Percentiles rank a stretch among this genome's conserved stretches.
Conservation (phyloP, 2,888 invertebrate species). For the Drosophila greeni region DNA sequence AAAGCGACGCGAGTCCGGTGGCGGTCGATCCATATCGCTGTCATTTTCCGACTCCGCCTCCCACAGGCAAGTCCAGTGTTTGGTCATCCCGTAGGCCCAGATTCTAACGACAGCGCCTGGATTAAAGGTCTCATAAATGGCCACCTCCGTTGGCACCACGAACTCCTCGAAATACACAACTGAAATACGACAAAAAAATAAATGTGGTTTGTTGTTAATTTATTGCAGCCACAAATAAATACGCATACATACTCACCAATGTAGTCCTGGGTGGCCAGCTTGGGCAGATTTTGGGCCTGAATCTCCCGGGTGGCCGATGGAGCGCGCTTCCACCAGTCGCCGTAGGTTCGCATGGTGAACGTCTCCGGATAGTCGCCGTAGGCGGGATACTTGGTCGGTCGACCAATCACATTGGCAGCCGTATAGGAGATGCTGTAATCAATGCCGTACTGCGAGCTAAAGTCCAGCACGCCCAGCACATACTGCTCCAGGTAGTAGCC, state of each 20-base stretch:
- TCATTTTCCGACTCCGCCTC: conserved; percentile 79
- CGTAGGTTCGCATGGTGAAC: conserved; percentile 92
- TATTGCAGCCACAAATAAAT: not conserved
- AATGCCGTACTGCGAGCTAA: conserved; percentile 94
- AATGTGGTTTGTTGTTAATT: not conserved
- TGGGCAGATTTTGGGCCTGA: conserved; percentile 85
- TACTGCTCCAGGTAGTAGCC: conserved; percentile 83
- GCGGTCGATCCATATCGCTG: conserved; percentile 41
- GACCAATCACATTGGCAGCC: conserved; percentile 90
- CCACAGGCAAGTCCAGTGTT: conserved; percentile 88
- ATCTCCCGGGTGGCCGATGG: conserved; percentile 85
- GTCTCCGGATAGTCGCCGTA: conserved; percentile 95
- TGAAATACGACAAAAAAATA: conserved; percentile 13
- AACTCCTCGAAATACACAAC: conserved; percentile 78
- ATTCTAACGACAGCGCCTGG: conserved; percentile 90
- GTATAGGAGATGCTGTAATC: conserved; percentile 92
- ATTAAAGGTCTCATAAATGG: conserved; percentile 91
- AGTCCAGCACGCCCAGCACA: conserved; percentile 88
- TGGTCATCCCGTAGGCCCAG: conserved; percentile 82
- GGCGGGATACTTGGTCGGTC: conserved; percentile 90
- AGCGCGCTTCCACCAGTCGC: conserved; percentile 90
- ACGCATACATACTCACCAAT: conserved; percentile 81
- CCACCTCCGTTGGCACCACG: conserved; percentile 80
- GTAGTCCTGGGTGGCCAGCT: conserved; percentile 87
- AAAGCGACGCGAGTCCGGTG: conserved; percentile 85